These are phyloP conservation scores for Vesta saturnalis DNA, from an alignment of 2,888 invertebrate genomes.

Conservation along the genomic window DNA sequence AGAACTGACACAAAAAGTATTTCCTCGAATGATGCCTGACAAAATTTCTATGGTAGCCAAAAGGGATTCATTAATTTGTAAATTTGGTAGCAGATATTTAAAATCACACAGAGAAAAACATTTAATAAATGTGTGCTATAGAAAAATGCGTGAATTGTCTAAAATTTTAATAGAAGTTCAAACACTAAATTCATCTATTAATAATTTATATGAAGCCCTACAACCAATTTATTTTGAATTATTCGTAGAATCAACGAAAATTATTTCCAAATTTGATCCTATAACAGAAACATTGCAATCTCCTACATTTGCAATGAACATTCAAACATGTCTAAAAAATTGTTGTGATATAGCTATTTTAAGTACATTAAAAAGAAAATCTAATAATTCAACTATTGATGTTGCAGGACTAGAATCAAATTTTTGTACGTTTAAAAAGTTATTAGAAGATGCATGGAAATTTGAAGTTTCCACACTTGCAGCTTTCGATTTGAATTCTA, in stretches of 20 bases:
- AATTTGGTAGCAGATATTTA: too few species aligned
- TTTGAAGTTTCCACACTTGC: not conserved
- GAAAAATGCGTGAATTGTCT: not conserved
- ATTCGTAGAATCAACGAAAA: not conserved
- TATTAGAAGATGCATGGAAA: not conserved
- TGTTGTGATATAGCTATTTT: not conserved
- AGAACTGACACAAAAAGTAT: not conserved
- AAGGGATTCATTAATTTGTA: not conserved
- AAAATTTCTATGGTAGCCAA: not conserved
- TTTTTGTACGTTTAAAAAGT: not conserved
- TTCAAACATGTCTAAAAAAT: not conserved
- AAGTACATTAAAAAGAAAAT: not conserved
- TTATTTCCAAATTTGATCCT: not conserved
- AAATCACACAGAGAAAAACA: not conserved
- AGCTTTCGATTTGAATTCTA: too few species aligned
- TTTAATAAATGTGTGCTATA: not conserved
- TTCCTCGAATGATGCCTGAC: not conserved
- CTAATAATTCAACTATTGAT: not conserved
- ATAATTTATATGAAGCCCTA: not conserved
- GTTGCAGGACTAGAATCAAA: not conserved
- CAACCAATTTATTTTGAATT: not conserved
- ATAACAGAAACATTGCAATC: not conserved
- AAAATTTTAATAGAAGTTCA: not conserved
- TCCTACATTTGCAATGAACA: not conserved
- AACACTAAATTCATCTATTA: not conserved